Evolutionary conservation across 2,113 vertebrate genomes (phyloP).

Genomic region (Pseudopodoces humilis): DNA sequence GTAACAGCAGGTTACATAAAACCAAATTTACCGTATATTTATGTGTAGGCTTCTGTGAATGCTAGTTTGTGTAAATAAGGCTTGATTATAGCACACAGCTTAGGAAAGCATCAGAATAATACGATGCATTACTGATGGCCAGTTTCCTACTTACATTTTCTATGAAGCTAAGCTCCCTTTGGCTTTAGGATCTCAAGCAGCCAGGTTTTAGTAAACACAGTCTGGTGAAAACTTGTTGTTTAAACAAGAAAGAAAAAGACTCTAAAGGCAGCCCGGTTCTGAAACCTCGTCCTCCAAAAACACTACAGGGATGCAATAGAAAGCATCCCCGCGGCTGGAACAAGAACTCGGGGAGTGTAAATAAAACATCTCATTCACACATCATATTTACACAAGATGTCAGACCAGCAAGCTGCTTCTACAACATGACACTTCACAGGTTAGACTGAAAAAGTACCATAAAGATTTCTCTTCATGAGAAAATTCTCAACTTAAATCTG

Average conservation of each 20-base stretch:
- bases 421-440: constrained; percentile 18
- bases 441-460: constrained; percentile 21
- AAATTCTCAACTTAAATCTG: constrained; percentile 11
- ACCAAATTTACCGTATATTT: not conserved
- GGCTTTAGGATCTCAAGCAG: not conserved
- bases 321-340: not conserved
- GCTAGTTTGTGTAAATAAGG: constrained; percentile 5
- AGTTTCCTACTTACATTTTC: constrained; percentile 18
- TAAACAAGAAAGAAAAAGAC: not conserved
- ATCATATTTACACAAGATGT: not conserved
- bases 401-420: constrained; percentile 48
- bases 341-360: not conserved
- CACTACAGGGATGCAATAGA: not conserved
- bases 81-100: constrained; percentile 16
- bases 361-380: constrained; percentile 28
- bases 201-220: not conserved
- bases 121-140: not conserved
- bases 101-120: constrained; percentile 8
- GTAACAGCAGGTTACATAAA: constrained; percentile 29
- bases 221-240: not conserved
- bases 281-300: not conserved
- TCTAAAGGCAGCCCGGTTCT: not conserved
- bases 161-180: not conserved
- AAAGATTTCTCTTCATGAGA: constrained; percentile 10
- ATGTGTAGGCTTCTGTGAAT: not conserved